Evolutionary conservation across 2,888 invertebrate genomes (phyloP), one percentile per base, ranked within the genome.

Genomic region (Apodemia mormo): DNA sequence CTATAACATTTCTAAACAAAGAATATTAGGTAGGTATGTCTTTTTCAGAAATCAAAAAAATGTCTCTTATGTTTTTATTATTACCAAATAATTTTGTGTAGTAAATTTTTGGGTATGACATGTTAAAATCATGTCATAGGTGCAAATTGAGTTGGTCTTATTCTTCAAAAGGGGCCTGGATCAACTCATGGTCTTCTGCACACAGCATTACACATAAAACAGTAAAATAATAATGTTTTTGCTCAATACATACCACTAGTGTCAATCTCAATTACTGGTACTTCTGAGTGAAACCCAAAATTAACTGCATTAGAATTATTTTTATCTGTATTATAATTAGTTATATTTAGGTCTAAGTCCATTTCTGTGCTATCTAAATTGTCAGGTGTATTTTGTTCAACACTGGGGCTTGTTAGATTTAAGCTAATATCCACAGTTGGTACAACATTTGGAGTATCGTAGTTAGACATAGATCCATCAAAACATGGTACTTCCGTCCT

Each of bases 181-280:
- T 2, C 8, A 8, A 8, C 8, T 3, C 10, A 3, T 1, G 10
- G 3, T 52, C 2, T 52, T 52, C 14, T 52, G 49, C 4, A 52
- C 49, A 45, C 10, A 5, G 14, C n/a, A n/a, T n/a, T n/a, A 14
- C 49, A 52, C 14, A 52, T n/a, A 52, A n/a, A 52, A 52, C n/a
- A 52, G 45, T n/a, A 56, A 4, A 68, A n/a, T 64, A 49, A 49
- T 49, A 49, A 6, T 8, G 14, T 14, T 65, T 56, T 49, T 6
- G 22, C 10, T n/a, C 30, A 49, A 54, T 45, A 66, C 66, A 29
- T 58, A 68, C 68, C 68, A 30, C 58, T 58, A 7, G 58, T 58
- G 10, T 68, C 58, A 68, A 68, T 68, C 33, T 58, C 30, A 6
- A 61, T 58, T 45, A 40, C 40, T 37, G 67, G 40, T 54, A 43